These are phyloP conservation scores for Mirza zaza DNA, from an alignment of 2,113 vertebrate species.

Conservation along the genomic window DNA sequence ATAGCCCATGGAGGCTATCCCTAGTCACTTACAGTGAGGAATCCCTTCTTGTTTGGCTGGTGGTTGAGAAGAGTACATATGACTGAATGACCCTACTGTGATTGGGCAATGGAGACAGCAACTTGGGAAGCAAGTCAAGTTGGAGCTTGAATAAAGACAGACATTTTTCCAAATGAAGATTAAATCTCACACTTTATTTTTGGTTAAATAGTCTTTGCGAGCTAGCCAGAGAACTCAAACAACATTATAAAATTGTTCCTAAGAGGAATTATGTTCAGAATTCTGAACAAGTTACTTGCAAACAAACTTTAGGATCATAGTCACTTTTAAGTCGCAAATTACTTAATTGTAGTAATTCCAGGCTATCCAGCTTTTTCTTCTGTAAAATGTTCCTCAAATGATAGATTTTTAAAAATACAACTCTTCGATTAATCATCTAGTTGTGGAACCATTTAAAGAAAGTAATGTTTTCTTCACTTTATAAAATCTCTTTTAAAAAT, in stretches of 20 bases:
- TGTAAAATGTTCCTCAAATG: background rate
- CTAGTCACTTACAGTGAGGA: background rate
- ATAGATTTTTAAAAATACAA: background rate
- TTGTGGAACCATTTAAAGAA: background rate
- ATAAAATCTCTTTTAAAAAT: background rate
- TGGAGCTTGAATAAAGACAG: background rate
- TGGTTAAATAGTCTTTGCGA: background rate
- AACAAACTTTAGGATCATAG: background rate
- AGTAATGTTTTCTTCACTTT: constrained; percentile 9
- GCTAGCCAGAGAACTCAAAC: background rate
- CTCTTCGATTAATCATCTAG: constrained; percentile 12
- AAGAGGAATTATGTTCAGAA: background rate
- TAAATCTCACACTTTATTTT: background rate
- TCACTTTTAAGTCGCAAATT: background rate
- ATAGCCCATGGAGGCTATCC: background rate
- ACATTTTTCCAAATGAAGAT: background rate
- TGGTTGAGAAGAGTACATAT: background rate
- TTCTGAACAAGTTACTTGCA: background rate
- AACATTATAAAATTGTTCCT: background rate
- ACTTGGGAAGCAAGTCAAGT: background rate
- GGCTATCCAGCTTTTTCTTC: background rate
- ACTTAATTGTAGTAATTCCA: background rate
- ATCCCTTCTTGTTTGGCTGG: background rate
- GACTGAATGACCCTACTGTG: background rate
- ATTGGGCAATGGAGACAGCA: background rate